These are phyloP conservation scores for Suricata suricatta DNA, from an alignment of 2,113 vertebrate genomes.

Conservation along the genomic window DNA sequence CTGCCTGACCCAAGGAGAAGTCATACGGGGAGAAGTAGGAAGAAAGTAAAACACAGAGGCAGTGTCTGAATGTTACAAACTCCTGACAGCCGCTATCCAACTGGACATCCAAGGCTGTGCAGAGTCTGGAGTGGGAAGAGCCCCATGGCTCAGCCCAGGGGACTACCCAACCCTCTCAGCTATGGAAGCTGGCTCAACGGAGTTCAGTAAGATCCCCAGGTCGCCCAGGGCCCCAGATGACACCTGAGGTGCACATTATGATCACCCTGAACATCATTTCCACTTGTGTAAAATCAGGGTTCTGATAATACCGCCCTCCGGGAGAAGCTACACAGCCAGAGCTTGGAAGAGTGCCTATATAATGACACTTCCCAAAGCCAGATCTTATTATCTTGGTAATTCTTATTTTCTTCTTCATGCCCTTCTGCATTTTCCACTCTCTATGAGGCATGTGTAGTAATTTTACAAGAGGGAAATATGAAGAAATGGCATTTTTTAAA, in stretches of 20 bases:
- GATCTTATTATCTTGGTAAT: background rate
- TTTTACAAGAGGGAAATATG: background rate
- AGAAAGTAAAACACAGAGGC: background rate
- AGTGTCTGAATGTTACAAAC: background rate
- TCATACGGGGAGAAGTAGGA: background rate
- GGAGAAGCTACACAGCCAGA: background rate
- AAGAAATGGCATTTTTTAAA: background rate
- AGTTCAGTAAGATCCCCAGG: background rate
- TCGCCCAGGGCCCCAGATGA: background rate
- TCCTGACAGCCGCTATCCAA: background rate
- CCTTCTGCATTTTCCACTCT: background rate
- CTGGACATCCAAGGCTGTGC: background rate
- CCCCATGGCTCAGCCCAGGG: background rate
- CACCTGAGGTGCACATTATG: too few species aligned
- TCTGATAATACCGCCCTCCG: too few species aligned
- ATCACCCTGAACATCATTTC: background rate
- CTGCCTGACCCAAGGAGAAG: background rate
- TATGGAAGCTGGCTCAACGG: rapidly evolving
- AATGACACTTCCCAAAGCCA: background rate
- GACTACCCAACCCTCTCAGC: background rate
- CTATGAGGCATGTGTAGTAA: background rate
- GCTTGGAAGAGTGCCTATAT: background rate
- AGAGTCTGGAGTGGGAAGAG: background rate
- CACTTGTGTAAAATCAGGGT: background rate
- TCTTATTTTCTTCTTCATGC: background rate